Percentiles rank a stretch among this genome's conserved stretches.
These are phyloP conservation scores for Oryzias celebensis DNA, from an alignment of 2,113 vertebrate genomes.

Conservation along the genomic window DNA sequence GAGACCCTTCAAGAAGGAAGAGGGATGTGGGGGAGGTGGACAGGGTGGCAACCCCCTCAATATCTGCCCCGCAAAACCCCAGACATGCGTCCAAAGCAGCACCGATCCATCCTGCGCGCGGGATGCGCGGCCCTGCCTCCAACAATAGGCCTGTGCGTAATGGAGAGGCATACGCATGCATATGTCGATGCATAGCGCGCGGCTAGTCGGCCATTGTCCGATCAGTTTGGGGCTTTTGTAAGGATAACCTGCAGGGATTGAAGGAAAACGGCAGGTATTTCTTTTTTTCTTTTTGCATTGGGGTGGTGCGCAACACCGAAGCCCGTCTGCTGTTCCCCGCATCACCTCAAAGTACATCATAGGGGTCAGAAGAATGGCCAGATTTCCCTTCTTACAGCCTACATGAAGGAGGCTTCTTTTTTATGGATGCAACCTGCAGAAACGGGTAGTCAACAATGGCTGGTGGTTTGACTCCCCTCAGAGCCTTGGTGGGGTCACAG, in stretches of 20 bases:
- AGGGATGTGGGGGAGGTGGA: background rate
- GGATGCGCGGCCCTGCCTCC: slow-evolving; percentile 60
- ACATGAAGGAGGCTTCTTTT: background rate
- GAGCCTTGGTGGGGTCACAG: slow-evolving; percentile 62
- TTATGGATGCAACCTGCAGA: slow-evolving; percentile 18
- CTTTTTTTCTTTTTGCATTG: background rate
- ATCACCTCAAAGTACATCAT: slow-evolving; percentile 37
- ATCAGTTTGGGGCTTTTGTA: slow-evolving; percentile 9
- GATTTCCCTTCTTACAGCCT: slow-evolving; percentile 2
- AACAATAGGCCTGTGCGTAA: slow-evolving; percentile 63
- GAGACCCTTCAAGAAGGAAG: background rate
- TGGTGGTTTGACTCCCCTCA: slow-evolving; percentile 37
- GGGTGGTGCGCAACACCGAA: slow-evolving; percentile 51
- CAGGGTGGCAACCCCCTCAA: slow-evolving; percentile 30
- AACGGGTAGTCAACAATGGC: slow-evolving; percentile 71
- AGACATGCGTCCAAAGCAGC: slow-evolving; percentile 15
- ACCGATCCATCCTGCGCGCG: slow-evolving; percentile 54
- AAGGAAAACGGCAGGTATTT: background rate
- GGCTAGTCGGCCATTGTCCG: slow-evolving; percentile 72
- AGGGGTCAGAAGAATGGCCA: slow-evolving; percentile 50
- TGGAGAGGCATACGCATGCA: slow-evolving; percentile 31
- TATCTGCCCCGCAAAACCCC: slow-evolving; percentile 30
- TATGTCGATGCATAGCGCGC: slow-evolving; percentile 52
- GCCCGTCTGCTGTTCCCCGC: slow-evolving; percentile 22
- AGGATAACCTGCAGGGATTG: slow-evolving; percentile 10